Percentiles rank a stretch among this genome's conserved stretches.
Evolutionary conservation across 2,888 invertebrate species (phyloP).

Genomic region (Agrotis clavis): DNA sequence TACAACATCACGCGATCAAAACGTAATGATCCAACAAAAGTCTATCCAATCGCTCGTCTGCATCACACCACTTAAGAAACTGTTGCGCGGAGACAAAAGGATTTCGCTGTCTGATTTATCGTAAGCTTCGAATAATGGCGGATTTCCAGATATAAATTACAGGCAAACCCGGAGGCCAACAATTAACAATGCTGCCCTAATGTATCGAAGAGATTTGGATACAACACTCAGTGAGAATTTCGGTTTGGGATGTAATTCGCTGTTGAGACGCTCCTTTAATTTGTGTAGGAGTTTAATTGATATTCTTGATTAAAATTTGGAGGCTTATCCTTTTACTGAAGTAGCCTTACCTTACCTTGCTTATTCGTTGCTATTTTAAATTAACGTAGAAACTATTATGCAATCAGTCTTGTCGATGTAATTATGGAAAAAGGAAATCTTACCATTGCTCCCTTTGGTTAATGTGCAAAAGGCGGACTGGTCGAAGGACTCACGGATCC

Average conservation of each 20-base stretch:
- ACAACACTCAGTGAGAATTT: constrained; percentile 43
- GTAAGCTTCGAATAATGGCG: constrained; percentile 77
- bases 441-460: too few relatives aligned
- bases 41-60: constrained; percentile 66
- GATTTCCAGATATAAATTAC: constrained; percentile 82
- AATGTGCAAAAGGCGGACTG: too few relatives aligned
- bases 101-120: constrained; percentile 82
- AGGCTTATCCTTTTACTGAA: constrained; percentile 8
- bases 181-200: constrained; percentile 80
- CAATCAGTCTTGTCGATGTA: too few relatives aligned
- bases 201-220: constrained; percentile 70
- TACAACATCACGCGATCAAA: neutral
- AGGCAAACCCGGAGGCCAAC: constrained; percentile 68
- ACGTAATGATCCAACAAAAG: neutral
- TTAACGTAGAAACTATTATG: too few relatives aligned
- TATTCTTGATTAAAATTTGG: constrained; percentile 40
- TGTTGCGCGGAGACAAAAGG: constrained; percentile 83
- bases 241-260: constrained; percentile 44
- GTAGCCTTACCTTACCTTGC: neutral
- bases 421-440: too few relatives aligned
- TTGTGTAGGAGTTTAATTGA: constrained; percentile 30
- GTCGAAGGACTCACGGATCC: too few relatives aligned
- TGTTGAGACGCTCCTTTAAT: constrained; percentile 26
- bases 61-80: constrained; percentile 68
- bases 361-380: constrained; percentile 14